These are phyloP conservation scores for Vidua macroura DNA, from an alignment of 2,113 vertebrate species.

Conservation along the genomic window DNA sequence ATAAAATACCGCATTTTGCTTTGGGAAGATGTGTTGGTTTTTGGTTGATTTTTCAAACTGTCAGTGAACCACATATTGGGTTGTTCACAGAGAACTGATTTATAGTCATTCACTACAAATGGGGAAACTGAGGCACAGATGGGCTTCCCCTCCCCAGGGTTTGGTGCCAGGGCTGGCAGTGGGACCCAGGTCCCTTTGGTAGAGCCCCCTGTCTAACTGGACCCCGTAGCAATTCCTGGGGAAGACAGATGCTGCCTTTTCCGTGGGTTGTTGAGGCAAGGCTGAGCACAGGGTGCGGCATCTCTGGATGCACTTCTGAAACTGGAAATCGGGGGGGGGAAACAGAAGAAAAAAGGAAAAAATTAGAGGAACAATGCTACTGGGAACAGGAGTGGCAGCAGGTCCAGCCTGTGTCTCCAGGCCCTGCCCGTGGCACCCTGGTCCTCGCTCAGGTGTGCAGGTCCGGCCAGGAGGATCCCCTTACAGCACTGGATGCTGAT, in stretches of 20 bases:
- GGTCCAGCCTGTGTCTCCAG: neutral
- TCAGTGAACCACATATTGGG: neutral
- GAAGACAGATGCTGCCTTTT: neutral
- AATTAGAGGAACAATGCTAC: neutral
- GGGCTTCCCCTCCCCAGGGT: neutral
- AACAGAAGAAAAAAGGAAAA: neutral
- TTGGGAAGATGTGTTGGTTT: neutral
- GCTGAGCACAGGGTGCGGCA: neutral
- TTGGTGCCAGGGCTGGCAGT: neutral
- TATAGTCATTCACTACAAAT: neutral
- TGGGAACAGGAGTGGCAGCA: neutral
- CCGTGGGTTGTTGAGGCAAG: neutral
- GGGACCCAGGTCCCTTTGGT: neutral
- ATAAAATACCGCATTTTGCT: neutral
- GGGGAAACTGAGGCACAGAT: neutral
- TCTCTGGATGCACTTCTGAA: neutral
- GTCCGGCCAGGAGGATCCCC: neutral
- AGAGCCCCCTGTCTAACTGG: neutral
- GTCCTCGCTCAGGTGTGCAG: neutral
- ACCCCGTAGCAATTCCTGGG: fast-evolving
- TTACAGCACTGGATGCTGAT: neutral
- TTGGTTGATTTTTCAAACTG: neutral
- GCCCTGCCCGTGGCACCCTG: fast-evolving
- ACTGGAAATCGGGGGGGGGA: fast-evolving
- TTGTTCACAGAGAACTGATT: neutral